These are phyloP conservation scores for Acleris emargana DNA, from an alignment of 2,888 invertebrate genomes.

Conservation along the genomic window DNA sequence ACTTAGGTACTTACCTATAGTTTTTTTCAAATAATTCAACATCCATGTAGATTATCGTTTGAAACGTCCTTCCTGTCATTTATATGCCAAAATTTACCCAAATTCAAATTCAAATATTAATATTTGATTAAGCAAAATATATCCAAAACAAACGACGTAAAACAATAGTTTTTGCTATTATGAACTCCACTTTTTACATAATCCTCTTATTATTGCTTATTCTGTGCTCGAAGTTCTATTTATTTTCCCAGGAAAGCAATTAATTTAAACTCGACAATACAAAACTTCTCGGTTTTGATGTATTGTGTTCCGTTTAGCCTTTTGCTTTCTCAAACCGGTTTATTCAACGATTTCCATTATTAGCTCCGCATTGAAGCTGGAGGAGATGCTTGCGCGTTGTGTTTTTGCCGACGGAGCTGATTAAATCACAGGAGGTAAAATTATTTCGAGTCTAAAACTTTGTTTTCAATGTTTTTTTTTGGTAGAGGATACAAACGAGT, in stretches of 20 bases:
- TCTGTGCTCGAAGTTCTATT: constrained; percentile 50
- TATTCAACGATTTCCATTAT: constrained; percentile 78
- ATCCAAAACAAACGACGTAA: too few relatives aligned
- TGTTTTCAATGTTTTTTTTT: background rate
- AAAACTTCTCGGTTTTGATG: constrained; percentile 76
- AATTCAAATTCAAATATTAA: too few relatives aligned
- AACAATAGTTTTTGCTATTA: too few relatives aligned
- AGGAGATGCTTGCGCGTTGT: constrained; percentile 55
- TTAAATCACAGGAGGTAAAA: constrained; percentile 19
- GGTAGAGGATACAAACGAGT: too few relatives aligned
- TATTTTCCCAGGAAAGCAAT: constrained; percentile 72
- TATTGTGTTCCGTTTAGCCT: constrained; percentile 73
- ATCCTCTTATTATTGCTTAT: background rate
- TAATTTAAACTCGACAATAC: constrained; percentile 78
- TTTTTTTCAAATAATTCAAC: too few relatives aligned
- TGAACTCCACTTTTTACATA: background rate
- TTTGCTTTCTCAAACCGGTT: constrained; percentile 72
- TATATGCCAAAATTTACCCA: too few relatives aligned
- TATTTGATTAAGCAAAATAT: too few relatives aligned
- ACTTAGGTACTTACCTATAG: too few relatives aligned
- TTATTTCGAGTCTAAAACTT: constrained; percentile 7
- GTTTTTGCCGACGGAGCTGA: constrained; percentile 44
- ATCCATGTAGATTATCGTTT: too few relatives aligned
- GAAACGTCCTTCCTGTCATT: too few relatives aligned
- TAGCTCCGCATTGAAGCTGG: constrained; percentile 67